Evolutionary conservation across 2,888 invertebrate genomes (phyloP).

Genomic region (Mayetiola destructor): DNA sequence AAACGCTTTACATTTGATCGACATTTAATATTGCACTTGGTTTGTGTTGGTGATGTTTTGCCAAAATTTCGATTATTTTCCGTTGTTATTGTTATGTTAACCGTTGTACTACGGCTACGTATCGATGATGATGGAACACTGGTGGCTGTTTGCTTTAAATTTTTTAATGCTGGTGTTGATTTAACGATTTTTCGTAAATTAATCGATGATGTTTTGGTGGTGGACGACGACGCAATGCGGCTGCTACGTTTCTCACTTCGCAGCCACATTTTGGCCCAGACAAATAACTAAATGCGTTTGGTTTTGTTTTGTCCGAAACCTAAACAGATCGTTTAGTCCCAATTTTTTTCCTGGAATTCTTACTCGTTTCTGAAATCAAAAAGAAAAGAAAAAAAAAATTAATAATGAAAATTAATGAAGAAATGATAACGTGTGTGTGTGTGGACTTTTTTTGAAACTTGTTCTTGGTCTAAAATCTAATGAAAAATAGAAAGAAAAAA

Average conservation of each 20-base stretch:
- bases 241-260: conserved; percentile 51
- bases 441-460: too few species aligned
- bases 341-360: too few species aligned
- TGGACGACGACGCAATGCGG: conserved; percentile 25
- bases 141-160: neutral
- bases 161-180: conserved; percentile 1
- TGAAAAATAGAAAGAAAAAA: too few species aligned
- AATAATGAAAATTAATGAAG: too few species aligned
- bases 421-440: too few species aligned
- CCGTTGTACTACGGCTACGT: neutral
- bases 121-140: neutral
- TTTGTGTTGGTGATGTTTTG: neutral
- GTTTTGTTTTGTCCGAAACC: too few species aligned
- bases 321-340: too few species aligned
- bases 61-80: neutral
- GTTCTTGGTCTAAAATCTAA: too few species aligned
- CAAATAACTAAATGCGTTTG: too few species aligned
- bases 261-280: conserved; percentile 42
- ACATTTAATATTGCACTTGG: neutral
- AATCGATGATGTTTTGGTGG: conserved; percentile 15
- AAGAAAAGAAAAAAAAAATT: too few species aligned
- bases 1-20: neutral
- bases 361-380: too few species aligned
- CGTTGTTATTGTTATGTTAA: neutral
- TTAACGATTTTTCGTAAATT: conserved; percentile 2